Conservation (phyloP, 2,113 vertebrate species). For the Ranitomeya imitator region DNA sequence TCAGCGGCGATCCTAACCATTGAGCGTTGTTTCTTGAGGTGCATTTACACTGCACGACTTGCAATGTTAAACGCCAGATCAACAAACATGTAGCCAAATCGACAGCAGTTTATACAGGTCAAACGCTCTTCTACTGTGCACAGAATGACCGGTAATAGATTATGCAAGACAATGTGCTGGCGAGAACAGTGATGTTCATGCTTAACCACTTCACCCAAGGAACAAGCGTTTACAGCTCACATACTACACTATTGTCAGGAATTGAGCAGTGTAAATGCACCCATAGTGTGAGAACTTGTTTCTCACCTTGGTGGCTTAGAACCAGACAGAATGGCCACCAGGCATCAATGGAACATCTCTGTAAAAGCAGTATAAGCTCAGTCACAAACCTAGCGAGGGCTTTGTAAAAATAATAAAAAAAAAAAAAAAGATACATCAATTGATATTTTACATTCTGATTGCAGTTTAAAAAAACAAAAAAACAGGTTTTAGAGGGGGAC, state of each 20-base stretch:
- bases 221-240: no score
- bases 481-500: not conserved
- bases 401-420: not conserved
- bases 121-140: no score
- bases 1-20: not conserved
- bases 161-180: no score
- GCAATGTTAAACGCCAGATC: no score
- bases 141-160: no score
- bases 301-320: not conserved
- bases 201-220: no score
- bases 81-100: no score
- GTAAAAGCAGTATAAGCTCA: not conserved
- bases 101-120: no score
- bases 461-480: not conserved
- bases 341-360: not conserved
- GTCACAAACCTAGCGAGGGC: not conserved
- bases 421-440: not conserved
- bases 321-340: not conserved
- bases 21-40: not conserved
- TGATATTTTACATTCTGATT: not conserved
- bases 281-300: not conserved
- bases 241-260: no score
- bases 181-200: no score
- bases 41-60: no score
- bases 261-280: no score